A percentile compares a stretch with the other conserved stretches of the same genome.
Evolutionary conservation across 2,797 vertebrate species (phyloP).

Genomic region (Crocodylus rhombifer): DNA sequence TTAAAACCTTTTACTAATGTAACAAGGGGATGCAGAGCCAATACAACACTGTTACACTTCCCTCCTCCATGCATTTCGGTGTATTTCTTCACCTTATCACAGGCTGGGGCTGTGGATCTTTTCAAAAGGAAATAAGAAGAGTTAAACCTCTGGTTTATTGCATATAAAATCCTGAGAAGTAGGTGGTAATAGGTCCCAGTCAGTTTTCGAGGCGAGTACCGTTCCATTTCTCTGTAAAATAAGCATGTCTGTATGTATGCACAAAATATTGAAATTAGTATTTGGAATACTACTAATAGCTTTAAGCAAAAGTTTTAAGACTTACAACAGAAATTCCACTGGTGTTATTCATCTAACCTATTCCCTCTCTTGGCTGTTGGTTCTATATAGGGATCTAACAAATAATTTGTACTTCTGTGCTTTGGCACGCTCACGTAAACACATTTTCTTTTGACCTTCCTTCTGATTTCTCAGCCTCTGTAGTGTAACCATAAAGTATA

Average conservation of each 20-base stretch:
- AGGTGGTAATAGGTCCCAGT: neutral
- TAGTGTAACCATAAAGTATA: too few species aligned
- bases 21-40: neutral
- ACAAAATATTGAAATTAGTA: neutral
- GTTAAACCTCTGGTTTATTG: neutral
- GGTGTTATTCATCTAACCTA: neutral
- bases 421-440: neutral
- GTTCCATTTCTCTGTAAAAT: neutral
- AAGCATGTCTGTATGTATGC: neutral
- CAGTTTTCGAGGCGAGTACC: neutral
- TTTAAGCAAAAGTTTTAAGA: neutral
- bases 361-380: neutral
- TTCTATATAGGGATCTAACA: neutral
- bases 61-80: neutral
- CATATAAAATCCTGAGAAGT: neutral
- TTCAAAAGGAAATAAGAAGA: neutral
- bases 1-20: neutral
- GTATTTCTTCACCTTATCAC: neutral
- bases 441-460: neutral
- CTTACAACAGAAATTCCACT: neutral
- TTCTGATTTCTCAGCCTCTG: neutral
- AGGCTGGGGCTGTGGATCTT: neutral
- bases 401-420: neutral
- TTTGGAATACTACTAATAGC: neutral
- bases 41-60: neutral